Evolutionary conservation across 1,140 invertebrate genomes (phyloP).

Genomic region (Choristoneura fumiferana): DNA sequence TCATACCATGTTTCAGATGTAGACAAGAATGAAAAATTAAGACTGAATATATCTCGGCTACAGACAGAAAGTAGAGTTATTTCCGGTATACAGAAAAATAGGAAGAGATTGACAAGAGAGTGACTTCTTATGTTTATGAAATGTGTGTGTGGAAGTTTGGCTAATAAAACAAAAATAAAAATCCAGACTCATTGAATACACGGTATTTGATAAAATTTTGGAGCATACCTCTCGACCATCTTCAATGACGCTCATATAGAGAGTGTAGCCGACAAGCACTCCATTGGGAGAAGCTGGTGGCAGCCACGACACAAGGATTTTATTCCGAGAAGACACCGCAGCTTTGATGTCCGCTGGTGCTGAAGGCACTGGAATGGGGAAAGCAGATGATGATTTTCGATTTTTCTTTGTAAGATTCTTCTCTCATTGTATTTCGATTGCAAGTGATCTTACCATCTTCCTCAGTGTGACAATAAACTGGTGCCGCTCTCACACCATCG

Average conservation of each 20-base stretch:
- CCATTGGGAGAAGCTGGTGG: constrained; percentile 88
- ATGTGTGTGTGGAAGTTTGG: no score
- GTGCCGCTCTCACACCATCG: constrained; percentile 89
- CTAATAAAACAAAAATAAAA: no score
- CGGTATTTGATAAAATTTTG: not conserved
- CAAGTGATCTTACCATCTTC: constrained; percentile 87
- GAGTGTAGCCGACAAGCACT: constrained; percentile 87
- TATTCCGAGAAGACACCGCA: constrained; percentile 88
- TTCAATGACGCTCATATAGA: constrained; percentile 89
- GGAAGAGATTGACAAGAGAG: no score
- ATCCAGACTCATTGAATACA: no score
- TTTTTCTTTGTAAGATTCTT: no score
- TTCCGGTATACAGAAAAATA: no score
- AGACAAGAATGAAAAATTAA: no score
- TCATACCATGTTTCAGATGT: no score
- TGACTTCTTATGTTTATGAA: no score
- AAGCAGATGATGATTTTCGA: constrained; percentile 10
- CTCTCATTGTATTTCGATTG: not conserved
- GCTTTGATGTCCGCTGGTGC: constrained; percentile 93
- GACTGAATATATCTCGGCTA: no score
- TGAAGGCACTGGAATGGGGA: constrained; percentile 84
- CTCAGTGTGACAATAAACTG: constrained; percentile 92
- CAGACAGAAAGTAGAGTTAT: no score
- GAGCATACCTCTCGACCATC: constrained; percentile 82
- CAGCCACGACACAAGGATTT: constrained; percentile 93